Percentiles rank a stretch among this genome's conserved stretches.
These are phyloP conservation scores for Ylistrum balloti DNA, from an alignment of 1,140 invertebrate species.

Conservation along the genomic window DNA sequence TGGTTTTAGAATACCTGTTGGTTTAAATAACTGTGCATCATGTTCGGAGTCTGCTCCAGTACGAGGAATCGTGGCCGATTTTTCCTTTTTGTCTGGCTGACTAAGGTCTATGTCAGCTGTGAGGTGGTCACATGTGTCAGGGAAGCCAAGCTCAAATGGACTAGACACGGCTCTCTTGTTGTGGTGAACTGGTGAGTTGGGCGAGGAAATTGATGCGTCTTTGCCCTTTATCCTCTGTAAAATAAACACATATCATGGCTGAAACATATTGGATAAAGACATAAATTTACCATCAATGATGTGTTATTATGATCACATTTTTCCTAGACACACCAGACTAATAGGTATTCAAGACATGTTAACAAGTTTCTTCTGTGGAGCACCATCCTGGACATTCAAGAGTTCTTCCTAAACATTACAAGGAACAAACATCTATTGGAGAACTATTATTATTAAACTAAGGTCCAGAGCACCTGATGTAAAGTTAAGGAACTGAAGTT, in stretches of 20 bases:
- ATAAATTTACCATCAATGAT: not conserved
- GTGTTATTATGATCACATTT: no score
- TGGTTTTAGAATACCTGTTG: conserved; percentile 69
- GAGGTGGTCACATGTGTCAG: not conserved
- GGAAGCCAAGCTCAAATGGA: conserved; percentile 85
- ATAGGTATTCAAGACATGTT: no score
- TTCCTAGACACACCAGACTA: no score
- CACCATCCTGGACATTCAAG: no score
- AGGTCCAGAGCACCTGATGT: no score
- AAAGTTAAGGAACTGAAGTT: no score
- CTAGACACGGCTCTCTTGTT: conserved; percentile 91
- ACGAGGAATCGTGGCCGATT: conserved; percentile 78
- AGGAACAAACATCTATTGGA: no score
- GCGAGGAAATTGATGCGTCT: conserved; percentile 88
- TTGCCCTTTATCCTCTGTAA: conserved; percentile 74
- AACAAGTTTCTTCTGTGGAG: no score
- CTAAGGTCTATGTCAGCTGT: conserved; percentile 27
- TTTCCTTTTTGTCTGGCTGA: conserved; percentile 64
- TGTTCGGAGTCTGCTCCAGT: conserved; percentile 63
- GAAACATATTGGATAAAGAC: not conserved
- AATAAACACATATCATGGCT: not conserved
- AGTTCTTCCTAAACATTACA: no score
- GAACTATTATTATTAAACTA: no score
- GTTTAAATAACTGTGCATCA: conserved; percentile 66
- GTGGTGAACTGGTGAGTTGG: conserved; percentile 89